These are phyloP conservation scores for Darevskia mixta DNA, from an alignment of 2,797 vertebrate species.

Conservation along the genomic window DNA sequence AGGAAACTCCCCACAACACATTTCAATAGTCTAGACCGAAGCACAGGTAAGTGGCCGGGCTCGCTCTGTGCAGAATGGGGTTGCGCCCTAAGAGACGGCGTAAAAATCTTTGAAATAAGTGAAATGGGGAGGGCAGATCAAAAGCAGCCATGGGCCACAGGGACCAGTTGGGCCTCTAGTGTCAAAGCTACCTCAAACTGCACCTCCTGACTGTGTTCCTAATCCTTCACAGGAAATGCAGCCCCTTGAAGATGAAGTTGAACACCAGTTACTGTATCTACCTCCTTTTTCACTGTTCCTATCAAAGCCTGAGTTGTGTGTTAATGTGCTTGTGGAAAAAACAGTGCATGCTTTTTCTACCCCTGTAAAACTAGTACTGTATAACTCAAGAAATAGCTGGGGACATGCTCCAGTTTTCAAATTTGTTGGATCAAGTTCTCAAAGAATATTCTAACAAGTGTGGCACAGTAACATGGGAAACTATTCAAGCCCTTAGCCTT, in stretches of 20 bases:
- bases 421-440: conserved; percentile 10
- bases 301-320: not conserved
- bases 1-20: not conserved
- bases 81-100: not conserved
- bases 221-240: not conserved
- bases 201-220: not conserved
- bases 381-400: conserved; percentile 22
- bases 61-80: not conserved
- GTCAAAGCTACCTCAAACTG: not conserved
- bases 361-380: conserved; percentile 7
- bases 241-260: not conserved
- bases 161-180: not conserved
- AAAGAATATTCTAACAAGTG: conserved; percentile 9
- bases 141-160: not conserved
- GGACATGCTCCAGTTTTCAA: conserved; percentile 23
- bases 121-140: not conserved
- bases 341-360: not conserved
- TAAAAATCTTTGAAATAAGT: not conserved
- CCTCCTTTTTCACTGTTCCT: not conserved
- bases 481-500: not conserved
- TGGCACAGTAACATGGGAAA: not conserved
- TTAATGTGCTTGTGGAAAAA: not conserved
- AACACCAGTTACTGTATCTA: not conserved
- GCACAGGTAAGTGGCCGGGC: not conserved
- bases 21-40: too few relatives aligned